Conservation (phyloP, 2,113 vertebrate species). For the Crotalus horridus region DNA sequence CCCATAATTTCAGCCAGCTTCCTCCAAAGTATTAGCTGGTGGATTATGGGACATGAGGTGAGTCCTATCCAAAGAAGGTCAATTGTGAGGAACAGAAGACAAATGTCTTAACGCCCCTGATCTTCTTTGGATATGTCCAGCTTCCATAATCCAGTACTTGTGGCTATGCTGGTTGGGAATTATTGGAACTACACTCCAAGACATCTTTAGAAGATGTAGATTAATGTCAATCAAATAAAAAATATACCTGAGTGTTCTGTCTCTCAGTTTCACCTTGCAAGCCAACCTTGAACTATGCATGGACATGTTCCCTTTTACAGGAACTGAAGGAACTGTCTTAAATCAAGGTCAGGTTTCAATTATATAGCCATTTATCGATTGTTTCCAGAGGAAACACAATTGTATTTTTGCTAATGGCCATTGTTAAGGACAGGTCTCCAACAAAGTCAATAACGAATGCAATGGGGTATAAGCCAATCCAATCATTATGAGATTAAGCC, state of each 20-base stretch:
- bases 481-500: not conserved
- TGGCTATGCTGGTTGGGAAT: not conserved
- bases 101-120: not conserved
- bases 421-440: not conserved
- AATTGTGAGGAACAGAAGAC: not conserved
- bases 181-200: not conserved
- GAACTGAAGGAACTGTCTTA: not conserved
- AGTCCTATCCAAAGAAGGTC: not conserved
- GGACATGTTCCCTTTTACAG: not conserved
- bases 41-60: not conserved
- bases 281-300: not conserved
- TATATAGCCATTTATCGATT: not conserved
- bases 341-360: not conserved
- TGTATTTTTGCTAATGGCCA: not conserved
- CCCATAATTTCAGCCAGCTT: not conserved
- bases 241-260: not conserved
- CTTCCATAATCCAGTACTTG: too few relatives aligned
- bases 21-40: not conserved
- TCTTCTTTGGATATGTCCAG: too few relatives aligned
- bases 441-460: not conserved
- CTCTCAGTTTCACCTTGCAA: not conserved
- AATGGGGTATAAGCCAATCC: not conserved
- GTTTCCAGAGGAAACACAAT: not conserved
- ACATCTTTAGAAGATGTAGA: not conserved
- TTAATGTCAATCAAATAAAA: not conserved